Evolutionary conservation across 2,113 vertebrate genomes (phyloP), one percentile per base, ranked within the genome.

Genomic region (Trematomus loennbergii): DNA sequence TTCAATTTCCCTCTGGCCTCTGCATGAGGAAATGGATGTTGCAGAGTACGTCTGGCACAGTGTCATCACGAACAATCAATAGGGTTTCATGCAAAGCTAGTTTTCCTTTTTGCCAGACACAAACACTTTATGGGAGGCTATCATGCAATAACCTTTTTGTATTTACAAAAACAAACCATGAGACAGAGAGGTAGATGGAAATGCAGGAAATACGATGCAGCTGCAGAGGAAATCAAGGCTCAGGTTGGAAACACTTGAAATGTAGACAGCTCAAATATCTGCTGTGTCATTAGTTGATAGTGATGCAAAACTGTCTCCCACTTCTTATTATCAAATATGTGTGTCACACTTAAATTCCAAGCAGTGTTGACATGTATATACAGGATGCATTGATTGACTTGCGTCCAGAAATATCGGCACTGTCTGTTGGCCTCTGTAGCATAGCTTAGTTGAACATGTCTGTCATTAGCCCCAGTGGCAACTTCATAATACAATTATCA

Each of bases 251-350:
- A 62, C 2, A 52, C 64, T 53, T 64, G 59, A 57, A 43, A 43
- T 33, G 46, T n/a, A 17, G 40, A 46, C 22, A 9, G 22, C 25
- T 68, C 11, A 62, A 62, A 49, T 74, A 22, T 72, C 55, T 29
- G 33, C n/a, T 50, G 22, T 17, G 22, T 64, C 59, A 71, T 7
- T 54, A 65, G 45, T 1, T 36, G 5, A 29, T 54, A 11, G 18
- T 69, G 72, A 4, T 40, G 57, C 16, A 72, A 75, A 75, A 52
- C 72, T 66, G 17, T 77, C 36, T 11, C 16, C 54, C 48, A 36
- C 36, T 6, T 5, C 65, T 62, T 61, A 62, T 54, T 53, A 45
- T 9, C 55, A 49, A 58, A 58, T 36, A 43, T 25, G n/a, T 59
- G 46, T 22, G 22, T 60, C 20, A 43, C 18, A 62, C 13, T 57